Conservation (phyloP, 2,797 vertebrate genomes). For the Bradypus variegatus region DNA sequence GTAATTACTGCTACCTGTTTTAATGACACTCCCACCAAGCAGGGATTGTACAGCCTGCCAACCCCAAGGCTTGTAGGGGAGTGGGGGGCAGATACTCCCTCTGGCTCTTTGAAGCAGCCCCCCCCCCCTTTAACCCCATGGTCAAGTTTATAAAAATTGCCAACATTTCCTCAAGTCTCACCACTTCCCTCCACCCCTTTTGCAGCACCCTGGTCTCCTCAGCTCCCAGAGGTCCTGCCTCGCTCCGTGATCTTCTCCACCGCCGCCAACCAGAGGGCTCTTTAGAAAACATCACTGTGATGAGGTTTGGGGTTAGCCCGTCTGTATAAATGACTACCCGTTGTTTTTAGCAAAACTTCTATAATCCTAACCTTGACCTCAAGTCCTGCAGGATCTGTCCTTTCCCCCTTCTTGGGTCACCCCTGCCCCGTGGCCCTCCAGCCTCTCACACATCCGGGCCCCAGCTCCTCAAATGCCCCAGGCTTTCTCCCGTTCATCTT, state of each 20-base stretch:
- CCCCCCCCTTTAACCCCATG: neutral
- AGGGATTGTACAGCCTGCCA: neutral
- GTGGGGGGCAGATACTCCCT: too few relatives aligned
- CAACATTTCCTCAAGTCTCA: neutral
- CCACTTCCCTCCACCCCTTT: too few relatives aligned
- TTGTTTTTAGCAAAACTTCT: neutral
- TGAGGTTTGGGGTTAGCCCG: neutral
- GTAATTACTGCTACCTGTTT: conserved; percentile 51
- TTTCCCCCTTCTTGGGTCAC: neutral
- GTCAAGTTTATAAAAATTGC: neutral
- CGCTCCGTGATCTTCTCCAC: too few relatives aligned
- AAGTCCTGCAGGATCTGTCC: neutral
- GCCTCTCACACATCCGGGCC: too few relatives aligned
- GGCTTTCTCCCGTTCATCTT: neutral
- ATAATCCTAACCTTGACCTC: neutral
- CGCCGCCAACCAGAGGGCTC: neutral
- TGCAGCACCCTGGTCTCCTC: accelerated
- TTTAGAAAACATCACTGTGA: neutral
- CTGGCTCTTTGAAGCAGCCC: accelerated
- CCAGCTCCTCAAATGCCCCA: neutral
- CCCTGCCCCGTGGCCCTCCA: neutral
- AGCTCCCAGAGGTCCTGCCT: neutral
- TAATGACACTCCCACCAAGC: neutral
- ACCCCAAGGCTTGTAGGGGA: too few relatives aligned
- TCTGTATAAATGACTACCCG: neutral